Conservation (phyloP, 2,888 invertebrate genomes). For the Notodonta dromedarius region DNA sequence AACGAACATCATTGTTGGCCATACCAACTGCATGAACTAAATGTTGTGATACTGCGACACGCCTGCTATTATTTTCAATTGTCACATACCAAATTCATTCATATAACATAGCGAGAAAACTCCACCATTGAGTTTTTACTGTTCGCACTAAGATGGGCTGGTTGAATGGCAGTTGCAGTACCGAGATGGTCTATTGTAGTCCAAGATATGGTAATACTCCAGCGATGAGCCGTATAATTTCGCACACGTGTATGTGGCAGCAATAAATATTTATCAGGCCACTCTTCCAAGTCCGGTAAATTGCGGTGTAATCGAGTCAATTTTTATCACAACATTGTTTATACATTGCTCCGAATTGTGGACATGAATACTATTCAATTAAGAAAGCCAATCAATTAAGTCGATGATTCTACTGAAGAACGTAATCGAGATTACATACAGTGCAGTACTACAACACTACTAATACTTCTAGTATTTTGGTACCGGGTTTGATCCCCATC, state of each 20-base stretch:
- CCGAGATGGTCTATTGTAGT: constrained; percentile 55
- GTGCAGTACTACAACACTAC: no score
- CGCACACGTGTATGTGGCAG: constrained; percentile 54
- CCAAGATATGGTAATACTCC: constrained; percentile 59
- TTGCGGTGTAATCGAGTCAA: constrained; percentile 75
- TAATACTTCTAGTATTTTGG: no score
- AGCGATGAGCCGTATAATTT: constrained; percentile 65
- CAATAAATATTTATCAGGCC: constrained; percentile 80
- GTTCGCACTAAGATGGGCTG: constrained; percentile 47
- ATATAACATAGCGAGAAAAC: constrained; percentile 30
- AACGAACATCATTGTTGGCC: no score
- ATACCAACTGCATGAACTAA: no score
- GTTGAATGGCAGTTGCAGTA: constrained; percentile 52
- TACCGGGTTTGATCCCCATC: no score
- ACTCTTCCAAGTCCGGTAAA: constrained; percentile 71
- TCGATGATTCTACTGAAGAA: not conserved
- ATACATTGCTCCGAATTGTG: constrained; percentile 50
- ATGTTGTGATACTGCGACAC: no score
- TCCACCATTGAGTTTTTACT: constrained; percentile 48
- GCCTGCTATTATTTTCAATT: constrained; percentile 50
- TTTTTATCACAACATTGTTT: constrained; percentile 73
- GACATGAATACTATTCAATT: constrained; percentile 5
- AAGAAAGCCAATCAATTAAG: not conserved
- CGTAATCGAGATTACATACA: not conserved
- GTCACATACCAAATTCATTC: constrained; percentile 48